Base-by-base conservation (phyloP, 2,113 vertebrate genomes). In the Solea solea region DNA sequence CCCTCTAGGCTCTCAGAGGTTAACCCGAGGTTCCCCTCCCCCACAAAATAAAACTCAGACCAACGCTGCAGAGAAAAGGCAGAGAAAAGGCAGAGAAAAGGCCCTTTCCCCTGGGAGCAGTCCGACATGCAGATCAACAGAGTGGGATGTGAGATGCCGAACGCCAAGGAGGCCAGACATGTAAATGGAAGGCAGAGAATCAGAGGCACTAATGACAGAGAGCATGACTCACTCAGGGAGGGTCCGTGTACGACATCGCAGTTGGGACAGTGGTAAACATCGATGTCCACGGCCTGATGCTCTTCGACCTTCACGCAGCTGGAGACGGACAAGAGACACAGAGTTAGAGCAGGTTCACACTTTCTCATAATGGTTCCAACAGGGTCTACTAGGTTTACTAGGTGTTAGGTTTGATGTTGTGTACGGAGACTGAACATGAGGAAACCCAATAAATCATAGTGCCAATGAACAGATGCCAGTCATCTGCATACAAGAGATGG, bases 291-390 rank as follows among this genome's bases (percentile, higher is more conserved):
- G 50, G 98, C 98, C 92, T 99, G 95, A 82, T 99, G 97, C 82
- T 99, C 98, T 84, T 99, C 97, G 56, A 99, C 97, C 75, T 95
- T 94, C 81, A 99, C 98, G 21, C 98, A 99, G 92, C 98, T 99
- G 92, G 53, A 87, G 15, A 93, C 0, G 0, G 54, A 80, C 48
- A 57, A 72, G 72, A 59, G 8, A 61, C 2, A 28, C 15, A 66
- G 7, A 72, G 34, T 77, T 9, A 72, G 16, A 53, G 45, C 28
- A 53, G 15, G 25, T 10, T 66, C 39, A 58, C 9, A 5, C 46
- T 16, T 51, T 27, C 21, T 0, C 34, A 34, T 34, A 21, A 34
- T 34, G 34, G 34, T 34, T 34, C 34, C 34, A 34, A 34, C 34
- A 34, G 34, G 2, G 34, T 34, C 34, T 34, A 34, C 5, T 34